Evolutionary conservation across 2,113 vertebrate species (phyloP), one percentile per base, ranked within the genome.

Genomic region (Dicaeum eximium): DNA sequence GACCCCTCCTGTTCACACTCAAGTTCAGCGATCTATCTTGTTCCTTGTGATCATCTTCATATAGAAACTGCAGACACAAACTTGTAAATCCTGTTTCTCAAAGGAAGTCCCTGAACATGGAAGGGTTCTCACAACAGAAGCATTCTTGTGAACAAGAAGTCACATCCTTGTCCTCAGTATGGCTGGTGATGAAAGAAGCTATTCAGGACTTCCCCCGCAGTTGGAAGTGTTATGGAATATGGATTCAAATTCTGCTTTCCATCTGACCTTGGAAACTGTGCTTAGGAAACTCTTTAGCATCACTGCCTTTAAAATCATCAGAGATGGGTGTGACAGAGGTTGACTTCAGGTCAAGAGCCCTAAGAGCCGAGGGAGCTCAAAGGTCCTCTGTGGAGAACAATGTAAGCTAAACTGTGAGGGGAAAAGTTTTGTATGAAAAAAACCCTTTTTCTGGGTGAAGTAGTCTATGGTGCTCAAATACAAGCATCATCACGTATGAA

Each of bases 141-240:
- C 80, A 53, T 62, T 64, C 51, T 74, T 2, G 10, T 80, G 65
- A 78, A 78, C 42, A 57, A 53, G 66, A 74, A 90, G 42, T 77
- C 54, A 53, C 27, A 80, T 50, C 47, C 54, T 38, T 44, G 27
- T 73, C 47, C 51, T 33, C 56, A 31, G 35, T 48, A 50, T 30
- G 72, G 51, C 86, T 92, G 60, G 75, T 93, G 92, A 90, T 60
- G 70, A 91, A 94, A 91, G 64, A 92, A 87, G 69, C 24, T 93
- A 86, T 90, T 90, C 88, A 93, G 80, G 83, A 78, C 44, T 72
- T 80, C 12, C 44, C 40, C 44, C 78, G 51, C 38, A 71, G 31
- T 57, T 75, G 64, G 23, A 80, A 83, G 60, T 42, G 75, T 81
- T 69, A 61, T 4, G 47, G 64, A 83, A 65, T 42, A 45, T 11